Evolutionary conservation across 30 jellyfish, hydroid and myxozoan genomes (phyloP), one percentile per base, ranked within the genome.

Genomic region (Turritopsis rubra): DNA sequence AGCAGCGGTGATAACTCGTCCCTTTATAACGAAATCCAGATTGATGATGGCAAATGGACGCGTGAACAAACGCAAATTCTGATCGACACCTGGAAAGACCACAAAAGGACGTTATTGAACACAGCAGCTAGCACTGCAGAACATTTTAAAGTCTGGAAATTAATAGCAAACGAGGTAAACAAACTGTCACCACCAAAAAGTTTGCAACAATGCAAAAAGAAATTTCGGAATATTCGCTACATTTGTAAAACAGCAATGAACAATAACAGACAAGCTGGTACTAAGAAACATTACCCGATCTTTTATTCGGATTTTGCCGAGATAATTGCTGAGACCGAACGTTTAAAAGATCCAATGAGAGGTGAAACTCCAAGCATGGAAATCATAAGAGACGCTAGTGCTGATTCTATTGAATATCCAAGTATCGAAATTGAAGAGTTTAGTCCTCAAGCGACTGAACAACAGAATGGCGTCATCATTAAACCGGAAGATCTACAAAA

Each of bases 41-140:
- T 81, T 21, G 88, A 81, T 30, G 88, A 81, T 70, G 88, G 88
- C 16, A 81, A 81, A 25, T 81, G 88, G 88, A 81, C 88, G 9
- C 84, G 88, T 21, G 86, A 81, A 8, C 88, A 81, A 66, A 81
- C 88, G 54, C 88, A 81, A 53, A 53, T 81, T 25, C 26, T 81
- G 28, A 66, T 81, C 52, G 88, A 81, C 22, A 81, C 88, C 9
- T 81, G 88, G 88, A 81, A 81, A 25, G 52, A 60, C 17, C 88
- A 81, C 24, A 81, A 81, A 66, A 13, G 29, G 22, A 81, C 54
- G 4, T 25, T 81, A 21, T 30, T 81, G 22, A 81, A 31, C 54
- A 54, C 88, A 19, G 88, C 86, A 21, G 65, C 88, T 5, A 81
- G 88, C 52, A 53, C 88, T 54, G 88, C 88, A 16, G 88, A 81